These are phyloP conservation scores for Metridium senile DNA, from an alignment of 92 coral and sea anemone genomes.

Conservation along the genomic window DNA sequence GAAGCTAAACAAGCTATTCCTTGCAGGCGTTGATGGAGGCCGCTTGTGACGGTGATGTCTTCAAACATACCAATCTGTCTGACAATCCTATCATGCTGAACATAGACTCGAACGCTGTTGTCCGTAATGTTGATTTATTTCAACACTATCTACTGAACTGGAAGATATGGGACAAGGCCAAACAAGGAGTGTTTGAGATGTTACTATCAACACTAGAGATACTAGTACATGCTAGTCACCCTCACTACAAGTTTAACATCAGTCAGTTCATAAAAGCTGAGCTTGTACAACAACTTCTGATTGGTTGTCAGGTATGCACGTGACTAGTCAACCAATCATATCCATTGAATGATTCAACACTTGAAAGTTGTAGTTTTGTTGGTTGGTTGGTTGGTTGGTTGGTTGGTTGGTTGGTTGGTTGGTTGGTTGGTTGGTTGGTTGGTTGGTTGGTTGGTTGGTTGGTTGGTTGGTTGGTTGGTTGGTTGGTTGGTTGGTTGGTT, in stretches of 20 bases:
- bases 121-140: slow-evolving; percentile 87
- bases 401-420: neutral
- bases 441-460: neutral
- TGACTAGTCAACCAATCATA: neutral
- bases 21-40: slow-evolving; percentile 86
- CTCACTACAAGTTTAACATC: slow-evolving; percentile 86
- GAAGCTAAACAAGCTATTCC: neutral
- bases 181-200: slow-evolving; percentile 87
- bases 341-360: neutral
- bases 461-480: too few species aligned
- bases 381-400: neutral
- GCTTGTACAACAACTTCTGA: slow-evolving; percentile 83
- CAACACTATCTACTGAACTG: slow-evolving; percentile 90
- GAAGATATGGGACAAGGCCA: slow-evolving; percentile 90
- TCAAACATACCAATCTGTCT: slow-evolving; percentile 80
- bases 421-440: neutral
- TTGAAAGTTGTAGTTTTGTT: neutral
- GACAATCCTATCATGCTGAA: slow-evolving; percentile 92
- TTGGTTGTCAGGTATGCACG: slow-evolving; percentile 94
- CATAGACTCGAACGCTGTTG: slow-evolving; percentile 92
- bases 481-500: neutral
- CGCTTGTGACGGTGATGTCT: slow-evolving; percentile 95
- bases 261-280: slow-evolving; percentile 91
- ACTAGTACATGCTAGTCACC: slow-evolving; percentile 84
- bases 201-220: slow-evolving; percentile 89